These are phyloP conservation scores for Mythimna lalbum DNA, from an alignment of 2,888 invertebrate species.

Conservation along the genomic window DNA sequence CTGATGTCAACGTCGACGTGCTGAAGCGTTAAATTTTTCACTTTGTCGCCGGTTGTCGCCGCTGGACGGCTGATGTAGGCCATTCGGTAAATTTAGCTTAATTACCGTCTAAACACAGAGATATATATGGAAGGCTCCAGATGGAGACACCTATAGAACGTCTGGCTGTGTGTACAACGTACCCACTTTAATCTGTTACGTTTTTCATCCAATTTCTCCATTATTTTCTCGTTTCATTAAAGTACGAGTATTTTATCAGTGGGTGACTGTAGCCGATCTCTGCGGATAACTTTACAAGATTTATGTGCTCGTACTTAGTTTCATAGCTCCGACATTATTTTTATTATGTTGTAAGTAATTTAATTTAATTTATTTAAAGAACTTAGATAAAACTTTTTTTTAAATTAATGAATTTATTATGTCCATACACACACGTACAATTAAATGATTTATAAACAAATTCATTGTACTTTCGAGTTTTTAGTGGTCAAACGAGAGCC, in stretches of 20 bases:
- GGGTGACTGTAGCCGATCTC: slow-evolving; percentile 30
- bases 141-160: slow-evolving; percentile 54
- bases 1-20: slow-evolving; percentile 53
- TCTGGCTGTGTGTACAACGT: slow-evolving; percentile 28
- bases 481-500: too few relatives aligned
- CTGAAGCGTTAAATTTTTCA: slow-evolving; percentile 64
- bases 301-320: slow-evolving; percentile 48
- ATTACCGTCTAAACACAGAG: slow-evolving; percentile 71
- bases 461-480: too few relatives aligned
- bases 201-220: too few relatives aligned
- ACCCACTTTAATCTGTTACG: slow-evolving; percentile 37
- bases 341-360: too few relatives aligned
- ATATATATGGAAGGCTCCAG: slow-evolving; percentile 54
- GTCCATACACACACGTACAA: too few relatives aligned
- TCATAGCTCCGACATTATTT: slow-evolving; percentile 42
- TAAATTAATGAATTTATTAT: too few relatives aligned
- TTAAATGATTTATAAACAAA: too few relatives aligned
- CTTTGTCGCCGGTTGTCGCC: slow-evolving; percentile 47
- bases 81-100: slow-evolving; percentile 75
- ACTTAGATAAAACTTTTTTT: too few relatives aligned
- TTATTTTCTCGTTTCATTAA: slow-evolving; percentile 54
- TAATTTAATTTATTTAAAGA: too few relatives aligned
- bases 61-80: slow-evolving; percentile 67
- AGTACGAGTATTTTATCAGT: slow-evolving; percentile 46
- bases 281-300: slow-evolving; percentile 55